Evolutionary conservation across 1,140 invertebrate species (phyloP).

Genomic region (Drosophila ananassae): DNA sequence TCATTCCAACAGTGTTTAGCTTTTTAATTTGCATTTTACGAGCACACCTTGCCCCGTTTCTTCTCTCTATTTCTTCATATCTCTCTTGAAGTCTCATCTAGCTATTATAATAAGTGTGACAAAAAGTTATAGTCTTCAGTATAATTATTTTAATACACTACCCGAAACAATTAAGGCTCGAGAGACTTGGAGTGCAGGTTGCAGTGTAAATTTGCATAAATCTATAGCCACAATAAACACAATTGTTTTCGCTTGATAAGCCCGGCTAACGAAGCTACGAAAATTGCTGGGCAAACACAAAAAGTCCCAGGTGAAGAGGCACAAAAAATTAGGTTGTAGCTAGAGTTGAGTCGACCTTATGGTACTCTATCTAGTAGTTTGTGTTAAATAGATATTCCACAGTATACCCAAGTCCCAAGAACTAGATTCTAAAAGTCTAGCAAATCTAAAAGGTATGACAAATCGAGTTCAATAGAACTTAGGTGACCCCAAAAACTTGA

Average conservation of each 20-base stretch:
- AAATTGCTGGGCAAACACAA: constrained; percentile 37
- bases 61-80: constrained; percentile 13
- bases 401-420: neutral
- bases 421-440: too few relatives aligned
- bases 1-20: constrained; percentile 58
- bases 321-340: constrained; percentile 12
- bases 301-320: constrained; percentile 17
- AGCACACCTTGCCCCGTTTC: constrained; percentile 27
- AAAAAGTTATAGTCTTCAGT: neutral
- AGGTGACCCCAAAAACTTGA: too few relatives aligned
- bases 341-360: neutral
- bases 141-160: constrained; percentile 28
- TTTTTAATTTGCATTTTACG: constrained; percentile 79
- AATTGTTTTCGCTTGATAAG: constrained; percentile 22
- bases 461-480: neutral
- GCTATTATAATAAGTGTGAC: constrained; percentile 28
- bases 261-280: constrained; percentile 17
- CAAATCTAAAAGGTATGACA: too few relatives aligned
- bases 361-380: neutral
- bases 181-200: constrained; percentile 13
- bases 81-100: constrained; percentile 1
- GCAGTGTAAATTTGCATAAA: constrained; percentile 30
- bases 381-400: too few relatives aligned
- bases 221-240: constrained; percentile 2
- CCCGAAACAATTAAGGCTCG: neutral